Percentiles rank a stretch among this genome's conserved stretches.
Evolutionary conservation across 2,888 invertebrate genomes (phyloP).

Genomic region (Pristionchus mayeri): DNA sequence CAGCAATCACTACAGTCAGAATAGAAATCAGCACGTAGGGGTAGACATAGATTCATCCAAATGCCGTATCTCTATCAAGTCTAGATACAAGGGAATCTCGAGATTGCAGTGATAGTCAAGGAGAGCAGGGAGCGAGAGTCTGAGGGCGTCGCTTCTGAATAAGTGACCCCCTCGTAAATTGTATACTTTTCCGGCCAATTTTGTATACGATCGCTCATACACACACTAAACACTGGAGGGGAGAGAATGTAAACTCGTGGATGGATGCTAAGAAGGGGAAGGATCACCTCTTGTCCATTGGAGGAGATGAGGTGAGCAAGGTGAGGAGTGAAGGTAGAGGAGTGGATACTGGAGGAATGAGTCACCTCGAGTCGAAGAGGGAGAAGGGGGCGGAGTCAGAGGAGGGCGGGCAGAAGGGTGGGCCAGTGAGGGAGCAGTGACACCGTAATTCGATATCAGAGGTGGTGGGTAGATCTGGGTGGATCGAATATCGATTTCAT

Average conservation of each 20-base stretch:
- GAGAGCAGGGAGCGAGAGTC: too few relatives aligned
- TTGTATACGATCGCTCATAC: slow-evolving; percentile 27
- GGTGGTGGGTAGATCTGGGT: too few relatives aligned
- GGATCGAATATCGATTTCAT: not conserved
- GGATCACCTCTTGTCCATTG: not conserved
- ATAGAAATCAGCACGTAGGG: not conserved
- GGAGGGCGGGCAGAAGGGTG: not conserved
- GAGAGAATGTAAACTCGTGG: not conserved
- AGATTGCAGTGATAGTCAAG: not conserved
- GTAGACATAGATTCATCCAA: not conserved
- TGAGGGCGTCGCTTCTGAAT: too few relatives aligned
- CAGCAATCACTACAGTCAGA: not conserved
- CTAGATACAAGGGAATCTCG: not conserved
- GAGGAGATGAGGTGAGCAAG: not conserved
- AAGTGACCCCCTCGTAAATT: slow-evolving; percentile 29
- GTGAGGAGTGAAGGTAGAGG: not conserved
- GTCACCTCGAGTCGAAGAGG: not conserved
- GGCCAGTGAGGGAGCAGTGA: slow-evolving; percentile 2
- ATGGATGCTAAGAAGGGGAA: not conserved
- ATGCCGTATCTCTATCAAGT: not conserved
- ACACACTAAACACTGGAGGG: not conserved
- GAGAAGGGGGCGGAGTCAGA: not conserved
- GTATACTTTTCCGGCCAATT: slow-evolving; percentile 11
- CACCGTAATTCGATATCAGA: not conserved
- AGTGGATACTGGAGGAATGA: slow-evolving; percentile 38